Percentiles rank a stretch among this genome's conserved stretches.
phyloP scores from a whole-genome alignment of 2,888 invertebrate species.

The Euproctis similis region DNA sequence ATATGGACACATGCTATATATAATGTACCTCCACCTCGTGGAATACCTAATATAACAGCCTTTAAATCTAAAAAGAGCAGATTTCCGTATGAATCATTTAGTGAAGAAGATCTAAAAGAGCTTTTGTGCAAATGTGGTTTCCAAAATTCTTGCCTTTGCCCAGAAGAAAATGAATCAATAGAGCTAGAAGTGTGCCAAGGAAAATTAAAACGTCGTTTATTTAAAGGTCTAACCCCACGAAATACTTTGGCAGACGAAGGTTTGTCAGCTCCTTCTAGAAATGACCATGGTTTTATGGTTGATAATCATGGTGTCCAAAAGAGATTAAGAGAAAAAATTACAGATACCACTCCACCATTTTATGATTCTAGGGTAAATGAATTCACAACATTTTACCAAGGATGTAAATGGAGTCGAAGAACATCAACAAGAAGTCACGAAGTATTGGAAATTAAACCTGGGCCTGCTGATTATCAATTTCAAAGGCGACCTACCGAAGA shows the following conservation, averaged over 20 bases:
- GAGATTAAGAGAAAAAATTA: neutral
- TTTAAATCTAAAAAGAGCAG: slow-evolving; percentile 46
- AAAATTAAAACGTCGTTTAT: slow-evolving; percentile 35
- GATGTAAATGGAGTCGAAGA: slow-evolving; percentile 62
- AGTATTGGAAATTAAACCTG: slow-evolving; percentile 31
- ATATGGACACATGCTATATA: slow-evolving; percentile 53
- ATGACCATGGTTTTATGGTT: slow-evolving; percentile 32
- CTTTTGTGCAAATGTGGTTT: slow-evolving; percentile 50
- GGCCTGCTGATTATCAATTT: slow-evolving; percentile 48
- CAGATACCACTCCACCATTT: slow-evolving; percentile 37
- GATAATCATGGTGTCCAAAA: slow-evolving; percentile 25
- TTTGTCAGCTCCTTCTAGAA: slow-evolving; percentile 34
- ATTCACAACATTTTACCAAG: slow-evolving; percentile 46
- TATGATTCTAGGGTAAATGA: slow-evolving; percentile 43
- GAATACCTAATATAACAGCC: slow-evolving; percentile 44
- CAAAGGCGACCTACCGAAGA: slow-evolving; percentile 23
- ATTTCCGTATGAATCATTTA: slow-evolving; percentile 49
- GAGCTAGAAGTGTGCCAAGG: slow-evolving; percentile 37
- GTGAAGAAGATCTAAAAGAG: slow-evolving; percentile 42
- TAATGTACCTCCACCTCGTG: slow-evolving; percentile 18
- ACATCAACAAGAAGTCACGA: slow-evolving; percentile 30
- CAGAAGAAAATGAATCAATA: slow-evolving; percentile 20
- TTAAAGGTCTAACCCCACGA: slow-evolving; percentile 37
- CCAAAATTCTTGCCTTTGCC: slow-evolving; percentile 42
- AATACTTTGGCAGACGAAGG: slow-evolving; percentile 22